Conservation (phyloP, 2,888 invertebrate species). For the Syrphus vitripennis region DNA sequence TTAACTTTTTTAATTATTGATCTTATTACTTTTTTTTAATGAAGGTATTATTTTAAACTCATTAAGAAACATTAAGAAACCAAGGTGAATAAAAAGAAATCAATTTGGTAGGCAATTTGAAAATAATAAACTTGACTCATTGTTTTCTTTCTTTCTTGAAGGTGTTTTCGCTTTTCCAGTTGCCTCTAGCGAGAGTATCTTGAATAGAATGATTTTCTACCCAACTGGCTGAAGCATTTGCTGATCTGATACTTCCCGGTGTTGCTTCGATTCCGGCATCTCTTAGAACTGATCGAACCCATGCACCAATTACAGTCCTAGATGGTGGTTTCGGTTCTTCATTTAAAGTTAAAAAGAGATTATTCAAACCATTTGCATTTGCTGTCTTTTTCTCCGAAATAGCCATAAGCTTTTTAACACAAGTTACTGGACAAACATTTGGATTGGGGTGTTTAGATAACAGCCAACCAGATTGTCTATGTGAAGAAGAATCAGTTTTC, state of each 20-base stretch:
- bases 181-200: not conserved
- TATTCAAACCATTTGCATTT: not conserved
- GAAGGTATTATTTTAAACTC: too few species aligned
- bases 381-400: conserved; percentile 12
- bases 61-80: too few species aligned
- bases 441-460: conserved; percentile 21
- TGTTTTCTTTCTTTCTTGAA: not conserved
- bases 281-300: conserved; percentile 19
- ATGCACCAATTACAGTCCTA: conserved; percentile 13
- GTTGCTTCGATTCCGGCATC: too few species aligned
- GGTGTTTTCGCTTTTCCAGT: conserved; percentile 12
- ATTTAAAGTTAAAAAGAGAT: conserved; percentile 4
- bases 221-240: conserved; percentile 12
- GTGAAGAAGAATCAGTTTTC: not conserved
- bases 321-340: not conserved
- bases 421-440: conserved; percentile 23
- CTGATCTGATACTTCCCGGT: conserved; percentile 22
- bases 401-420: not conserved
- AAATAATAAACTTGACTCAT: not conserved
- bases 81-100: too few species aligned
- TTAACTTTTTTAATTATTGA: too few species aligned
- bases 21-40: too few species aligned
- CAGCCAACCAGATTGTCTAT: conserved; percentile 20
- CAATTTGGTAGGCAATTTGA: not conserved
- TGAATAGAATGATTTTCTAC: conserved; percentile 20